Percentiles rank a stretch among this genome's conserved stretches.
phyloP scores from a whole-genome alignment of 2,797 vertebrate genomes.

The Melanotaenia parkinsoni region DNA sequence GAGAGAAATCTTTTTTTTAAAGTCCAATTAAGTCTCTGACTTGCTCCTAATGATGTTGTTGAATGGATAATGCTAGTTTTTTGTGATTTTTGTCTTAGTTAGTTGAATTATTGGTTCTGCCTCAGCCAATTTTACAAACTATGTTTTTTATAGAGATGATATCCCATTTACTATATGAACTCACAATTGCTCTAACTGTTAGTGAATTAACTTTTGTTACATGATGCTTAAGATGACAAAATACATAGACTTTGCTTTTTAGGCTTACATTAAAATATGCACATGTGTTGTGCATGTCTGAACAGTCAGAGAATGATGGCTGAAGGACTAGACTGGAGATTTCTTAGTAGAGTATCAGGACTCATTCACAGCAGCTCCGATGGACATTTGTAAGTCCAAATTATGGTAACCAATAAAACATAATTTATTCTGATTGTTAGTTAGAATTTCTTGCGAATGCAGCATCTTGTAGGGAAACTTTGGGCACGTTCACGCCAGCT shows the following conservation, averaged over 20 bases:
- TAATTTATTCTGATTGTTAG: background rate
- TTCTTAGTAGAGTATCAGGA: background rate
- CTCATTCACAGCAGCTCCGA: background rate
- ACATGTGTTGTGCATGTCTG: background rate
- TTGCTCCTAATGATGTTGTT: too few relatives aligned
- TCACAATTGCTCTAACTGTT: background rate
- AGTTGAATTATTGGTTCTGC: background rate
- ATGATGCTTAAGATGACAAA: constrained; percentile 7
- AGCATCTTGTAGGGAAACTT: constrained; percentile 1
- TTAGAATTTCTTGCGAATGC: background rate
- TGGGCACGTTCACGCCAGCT: too few relatives aligned
- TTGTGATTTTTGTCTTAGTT: background rate
- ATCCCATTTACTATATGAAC: background rate
- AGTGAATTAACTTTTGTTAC: background rate
- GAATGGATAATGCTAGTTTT: background rate
- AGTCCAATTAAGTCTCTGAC: background rate
- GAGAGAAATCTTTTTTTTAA: background rate
- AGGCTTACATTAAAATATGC: constrained; percentile 6
- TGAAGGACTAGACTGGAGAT: background rate
- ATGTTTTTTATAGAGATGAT: background rate
- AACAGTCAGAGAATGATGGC: background rate
- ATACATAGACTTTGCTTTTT: background rate
- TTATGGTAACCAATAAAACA: constrained; percentile 2
- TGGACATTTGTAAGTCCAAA: background rate
- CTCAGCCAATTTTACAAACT: background rate